Evolutionary conservation across 2,113 vertebrate species (phyloP).

Genomic region (Bubo scandiacus): DNA sequence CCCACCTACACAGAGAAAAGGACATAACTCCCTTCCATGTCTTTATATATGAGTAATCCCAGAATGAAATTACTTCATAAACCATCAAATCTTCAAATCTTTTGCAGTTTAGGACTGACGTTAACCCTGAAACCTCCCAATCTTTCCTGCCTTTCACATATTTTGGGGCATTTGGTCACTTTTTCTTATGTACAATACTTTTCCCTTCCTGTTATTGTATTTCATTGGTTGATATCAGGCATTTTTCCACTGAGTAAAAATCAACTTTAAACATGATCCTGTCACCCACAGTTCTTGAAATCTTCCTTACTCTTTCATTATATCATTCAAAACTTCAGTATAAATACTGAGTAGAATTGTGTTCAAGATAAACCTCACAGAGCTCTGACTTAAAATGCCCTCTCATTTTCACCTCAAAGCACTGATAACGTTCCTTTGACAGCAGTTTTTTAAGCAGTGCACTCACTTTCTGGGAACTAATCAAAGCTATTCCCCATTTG

Average conservation of each 20-base stretch:
- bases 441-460: background rate
- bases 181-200: background rate
- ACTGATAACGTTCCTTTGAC: background rate
- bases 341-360: background rate
- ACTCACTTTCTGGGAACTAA: background rate
- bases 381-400: background rate
- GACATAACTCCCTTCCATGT: background rate
- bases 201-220: background rate
- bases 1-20: background rate
- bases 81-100: background rate
- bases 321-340: background rate
- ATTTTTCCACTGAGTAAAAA: background rate
- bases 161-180: background rate
- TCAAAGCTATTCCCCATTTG: background rate
- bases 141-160: background rate
- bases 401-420: background rate
- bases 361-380: background rate
- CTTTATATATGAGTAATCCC: background rate
- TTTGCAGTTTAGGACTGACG: background rate
- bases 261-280: background rate
- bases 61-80: background rate
- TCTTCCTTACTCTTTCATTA: background rate
- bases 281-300: background rate
- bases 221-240: background rate
- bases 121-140: background rate